These are phyloP conservation scores for Salvator merianae DNA, from an alignment of 2,113 vertebrate species.

Conservation along the genomic window DNA sequence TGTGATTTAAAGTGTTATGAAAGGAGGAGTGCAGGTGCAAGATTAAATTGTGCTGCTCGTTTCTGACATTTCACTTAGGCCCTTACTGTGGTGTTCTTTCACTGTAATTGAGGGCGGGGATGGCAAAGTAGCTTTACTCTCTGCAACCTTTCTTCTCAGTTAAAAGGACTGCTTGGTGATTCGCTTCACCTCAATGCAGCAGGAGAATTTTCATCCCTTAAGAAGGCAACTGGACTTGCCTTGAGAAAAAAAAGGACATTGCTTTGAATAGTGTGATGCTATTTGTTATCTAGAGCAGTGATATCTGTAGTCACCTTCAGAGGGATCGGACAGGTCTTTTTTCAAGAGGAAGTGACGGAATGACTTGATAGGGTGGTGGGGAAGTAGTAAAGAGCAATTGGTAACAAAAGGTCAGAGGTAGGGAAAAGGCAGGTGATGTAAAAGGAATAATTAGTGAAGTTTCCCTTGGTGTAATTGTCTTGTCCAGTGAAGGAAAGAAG, in stretches of 20 bases:
- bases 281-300: neutral
- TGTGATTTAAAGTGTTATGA: constrained; percentile 34
- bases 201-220: neutral
- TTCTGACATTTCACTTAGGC: constrained; percentile 33
- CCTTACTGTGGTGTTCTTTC: constrained; percentile 19
- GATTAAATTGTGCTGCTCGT: constrained; percentile 33
- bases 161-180: neutral
- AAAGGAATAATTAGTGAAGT: no score
- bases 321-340: no score
- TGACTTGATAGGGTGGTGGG: no score
- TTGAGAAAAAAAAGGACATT: neutral
- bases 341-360: no score
- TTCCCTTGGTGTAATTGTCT: no score
- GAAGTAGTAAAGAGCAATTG: no score
- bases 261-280: neutral
- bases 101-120: constrained; percentile 20
- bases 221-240: neutral
- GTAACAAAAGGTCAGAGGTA: no score
- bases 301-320: neutral
- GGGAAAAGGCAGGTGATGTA: no score
- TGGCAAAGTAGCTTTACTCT: constrained; percentile 14
- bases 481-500: no score
- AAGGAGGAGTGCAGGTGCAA: constrained; percentile 25
- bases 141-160: neutral
- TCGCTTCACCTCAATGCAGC: constrained; percentile 1